These are phyloP conservation scores for Cryptus armator DNA, from an alignment of 2,888 invertebrate genomes.

Conservation along the genomic window DNA sequence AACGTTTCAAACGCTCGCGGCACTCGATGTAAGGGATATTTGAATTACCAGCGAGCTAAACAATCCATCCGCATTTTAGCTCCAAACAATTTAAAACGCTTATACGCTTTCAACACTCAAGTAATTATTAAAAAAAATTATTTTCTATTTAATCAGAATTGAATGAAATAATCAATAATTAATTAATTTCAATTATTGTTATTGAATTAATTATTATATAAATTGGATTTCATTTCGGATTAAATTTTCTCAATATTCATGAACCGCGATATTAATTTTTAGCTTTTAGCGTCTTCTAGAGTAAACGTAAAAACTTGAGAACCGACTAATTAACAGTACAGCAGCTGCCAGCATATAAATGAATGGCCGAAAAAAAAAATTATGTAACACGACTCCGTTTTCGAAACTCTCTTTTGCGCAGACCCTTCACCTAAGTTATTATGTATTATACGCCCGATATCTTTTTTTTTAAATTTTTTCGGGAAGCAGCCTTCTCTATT, in stretches of 20 bases:
- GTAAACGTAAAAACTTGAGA: no score
- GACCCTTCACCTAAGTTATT: conserved; percentile 8
- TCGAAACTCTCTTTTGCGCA: conserved; percentile 39
- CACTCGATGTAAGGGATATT: conserved; percentile 5
- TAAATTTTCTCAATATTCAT: no score
- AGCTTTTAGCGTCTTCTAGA: no score
- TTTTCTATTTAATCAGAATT: no score
- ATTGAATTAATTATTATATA: no score
- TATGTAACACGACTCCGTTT: conserved; percentile 40
- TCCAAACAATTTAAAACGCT: no score
- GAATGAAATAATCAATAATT: no score
- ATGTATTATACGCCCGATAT: conserved; percentile 2
- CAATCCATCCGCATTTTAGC: neutral
- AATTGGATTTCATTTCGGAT: no score
- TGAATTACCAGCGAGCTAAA: neutral
- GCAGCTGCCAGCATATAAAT: neutral
- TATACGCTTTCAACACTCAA: no score
- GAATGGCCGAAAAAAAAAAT: conserved; percentile 22
- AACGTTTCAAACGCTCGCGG: neutral
- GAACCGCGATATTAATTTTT: no score
- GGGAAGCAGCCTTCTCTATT: conserved; percentile 25
- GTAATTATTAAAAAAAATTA: no score
- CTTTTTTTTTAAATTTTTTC: conserved; percentile 27
- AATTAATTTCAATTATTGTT: no score
- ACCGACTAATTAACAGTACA: neutral